Base-by-base conservation (phyloP, 2,113 vertebrate species). In the Serilophus lunatus region DNA sequence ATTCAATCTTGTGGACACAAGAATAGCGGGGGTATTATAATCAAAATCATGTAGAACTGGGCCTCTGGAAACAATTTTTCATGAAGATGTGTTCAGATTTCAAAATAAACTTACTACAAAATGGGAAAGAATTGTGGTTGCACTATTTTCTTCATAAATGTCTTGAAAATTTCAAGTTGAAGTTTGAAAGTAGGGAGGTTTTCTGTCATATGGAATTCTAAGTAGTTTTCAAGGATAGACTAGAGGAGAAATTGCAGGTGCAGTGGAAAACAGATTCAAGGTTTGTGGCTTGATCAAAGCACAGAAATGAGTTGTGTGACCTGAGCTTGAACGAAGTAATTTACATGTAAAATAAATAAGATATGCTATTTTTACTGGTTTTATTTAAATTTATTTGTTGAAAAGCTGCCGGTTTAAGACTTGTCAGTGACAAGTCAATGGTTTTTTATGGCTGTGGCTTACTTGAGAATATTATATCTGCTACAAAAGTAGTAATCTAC, bases 11-110 rank as follows among this genome's bases (percentile, higher is more conserved):
- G 54, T 59, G 88, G 89, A 89, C 49, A 63, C 1, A 36, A 70
- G 66, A 76, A 44, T 35, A 86, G 44, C 59, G 84, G 80, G 79
- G 38, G 50, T 85, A 49, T 88, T 95, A 66, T 71, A 94, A 96
- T 75, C 22, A 86, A 95, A 88, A 72, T 66, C 26, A 38, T 56
- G 54, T 54, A 76, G 44, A 88, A 28, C 44, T 60, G 22, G 51
- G 51, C 56, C 40, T 74, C 85, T 87, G 56, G 42, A 74, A 96
- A 76, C 33, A 81, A 44, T 90, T 95, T 94, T 95, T 96, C 54
- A 59, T 59, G 31, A 92, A 82, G 33, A 63, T 54, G 35, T 81
- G 36, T 82, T 95, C 15, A 42, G 70, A 85, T 85, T 95, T 89
- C 54, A 88, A 88, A 91, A 88, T 49, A 76, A 85, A 45, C 8